Evolutionary conservation across 2,888 invertebrate species (phyloP).

Genomic region (Tyria jacobaeae): DNA sequence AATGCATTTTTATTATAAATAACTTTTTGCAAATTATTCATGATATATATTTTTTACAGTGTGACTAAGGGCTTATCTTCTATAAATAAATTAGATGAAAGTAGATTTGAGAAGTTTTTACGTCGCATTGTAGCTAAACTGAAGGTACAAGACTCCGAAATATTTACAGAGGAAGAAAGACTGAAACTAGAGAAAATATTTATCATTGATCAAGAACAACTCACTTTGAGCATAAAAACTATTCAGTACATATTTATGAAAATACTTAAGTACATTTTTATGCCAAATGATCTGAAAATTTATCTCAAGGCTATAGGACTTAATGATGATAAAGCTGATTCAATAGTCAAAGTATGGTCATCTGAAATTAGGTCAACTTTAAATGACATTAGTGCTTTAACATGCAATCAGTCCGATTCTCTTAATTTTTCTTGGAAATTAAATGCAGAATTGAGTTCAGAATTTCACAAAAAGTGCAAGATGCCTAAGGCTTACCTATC

Average conservation of each 20-base stretch:
- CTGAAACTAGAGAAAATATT: slow-evolving; percentile 75
- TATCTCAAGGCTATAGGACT: slow-evolving; percentile 70
- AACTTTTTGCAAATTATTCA: neutral
- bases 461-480: slow-evolving; percentile 74
- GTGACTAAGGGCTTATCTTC: slow-evolving; percentile 68
- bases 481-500: slow-evolving; percentile 75
- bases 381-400: slow-evolving; percentile 63
- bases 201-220: slow-evolving; percentile 64
- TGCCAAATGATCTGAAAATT: slow-evolving; percentile 73
- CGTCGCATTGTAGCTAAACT: slow-evolving; percentile 72
- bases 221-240: slow-evolving; percentile 71
- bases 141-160: slow-evolving; percentile 67
- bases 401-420: slow-evolving; percentile 53
- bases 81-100: slow-evolving; percentile 71
- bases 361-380: slow-evolving; percentile 71
- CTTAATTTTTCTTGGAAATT: slow-evolving; percentile 73
- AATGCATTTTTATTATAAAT: neutral
- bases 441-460: slow-evolving; percentile 80
- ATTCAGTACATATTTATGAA: slow-evolving; percentile 73
- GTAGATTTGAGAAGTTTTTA: slow-evolving; percentile 77
- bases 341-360: slow-evolving; percentile 77
- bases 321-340: slow-evolving; percentile 68
- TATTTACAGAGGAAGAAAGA: slow-evolving; percentile 75
- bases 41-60: slow-evolving; percentile 55
- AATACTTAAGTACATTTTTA: slow-evolving; percentile 75